Evolutionary conservation across 2,888 invertebrate genomes (phyloP).

Genomic region (Steromphala cineraria): DNA sequence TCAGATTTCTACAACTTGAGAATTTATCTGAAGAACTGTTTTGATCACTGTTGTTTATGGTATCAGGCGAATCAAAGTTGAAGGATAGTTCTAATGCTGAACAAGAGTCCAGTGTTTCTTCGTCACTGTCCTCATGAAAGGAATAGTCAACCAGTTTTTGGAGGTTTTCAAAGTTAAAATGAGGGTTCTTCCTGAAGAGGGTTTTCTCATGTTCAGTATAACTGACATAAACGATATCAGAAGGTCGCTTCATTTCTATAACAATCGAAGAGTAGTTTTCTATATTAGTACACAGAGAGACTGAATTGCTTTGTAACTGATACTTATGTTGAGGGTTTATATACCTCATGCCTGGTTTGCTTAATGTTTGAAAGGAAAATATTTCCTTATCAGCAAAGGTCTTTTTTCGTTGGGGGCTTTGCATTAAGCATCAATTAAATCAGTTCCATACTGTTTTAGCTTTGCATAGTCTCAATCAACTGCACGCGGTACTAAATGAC

Average conservation of each 20-base stretch:
- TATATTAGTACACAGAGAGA: background rate
- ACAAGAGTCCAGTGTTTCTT: background rate
- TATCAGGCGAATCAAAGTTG: too few relatives aligned
- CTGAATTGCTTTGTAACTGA: background rate
- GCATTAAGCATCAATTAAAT: too few relatives aligned
- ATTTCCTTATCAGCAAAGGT: too few relatives aligned
- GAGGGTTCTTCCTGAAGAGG: background rate
- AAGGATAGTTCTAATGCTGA: too few relatives aligned
- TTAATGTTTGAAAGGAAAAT: too few relatives aligned
- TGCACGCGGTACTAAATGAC: too few relatives aligned
- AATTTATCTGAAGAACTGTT: background rate
- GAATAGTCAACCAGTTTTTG: background rate
- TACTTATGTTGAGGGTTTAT: background rate
- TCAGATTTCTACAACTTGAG: background rate
- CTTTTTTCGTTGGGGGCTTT: too few relatives aligned
- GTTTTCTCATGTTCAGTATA: background rate
- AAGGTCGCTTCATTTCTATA: background rate
- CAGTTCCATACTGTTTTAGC: too few relatives aligned
- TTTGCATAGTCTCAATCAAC: too few relatives aligned
- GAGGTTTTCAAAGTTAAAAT: background rate
- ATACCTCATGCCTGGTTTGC: too few relatives aligned
- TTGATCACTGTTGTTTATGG: too few relatives aligned
- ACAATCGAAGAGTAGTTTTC: background rate
- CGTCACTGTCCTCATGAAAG: background rate
- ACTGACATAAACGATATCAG: background rate